phyloP scores from a whole-genome alignment of 2,888 invertebrate genomes.

The Encarsia formosa region DNA sequence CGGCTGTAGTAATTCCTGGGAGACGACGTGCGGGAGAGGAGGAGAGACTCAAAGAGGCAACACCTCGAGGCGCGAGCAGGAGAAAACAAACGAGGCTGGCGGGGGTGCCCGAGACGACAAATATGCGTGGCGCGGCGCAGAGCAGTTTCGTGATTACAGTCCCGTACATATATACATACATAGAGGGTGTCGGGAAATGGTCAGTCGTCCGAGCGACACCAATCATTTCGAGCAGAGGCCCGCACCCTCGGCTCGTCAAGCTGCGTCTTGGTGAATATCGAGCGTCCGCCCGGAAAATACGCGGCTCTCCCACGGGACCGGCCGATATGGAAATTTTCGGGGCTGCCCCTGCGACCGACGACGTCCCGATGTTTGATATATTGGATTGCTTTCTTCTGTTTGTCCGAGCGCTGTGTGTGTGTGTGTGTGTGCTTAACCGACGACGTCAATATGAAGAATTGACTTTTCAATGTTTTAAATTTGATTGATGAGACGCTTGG shows the following conservation, averaged over 20 bases:
- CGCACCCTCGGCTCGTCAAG: slow-evolving; percentile 25
- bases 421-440: too few relatives aligned
- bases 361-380: too few relatives aligned
- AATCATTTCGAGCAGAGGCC: slow-evolving; percentile 42
- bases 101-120: slow-evolving; percentile 16
- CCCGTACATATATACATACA: slow-evolving; percentile 50
- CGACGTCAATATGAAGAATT: too few relatives aligned
- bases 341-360: too few relatives aligned
- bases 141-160: slow-evolving; percentile 50
- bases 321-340: neutral
- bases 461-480: too few relatives aligned
- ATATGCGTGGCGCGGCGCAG: slow-evolving; percentile 28
- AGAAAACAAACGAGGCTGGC: slow-evolving; percentile 15
- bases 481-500: too few relatives aligned
- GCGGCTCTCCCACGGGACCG: slow-evolving; percentile 13
- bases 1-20: slow-evolving; percentile 32
- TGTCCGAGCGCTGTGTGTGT: too few relatives aligned
- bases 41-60: slow-evolving; percentile 8
- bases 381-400: too few relatives aligned
- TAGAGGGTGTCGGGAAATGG: too few relatives aligned
- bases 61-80: slow-evolving; percentile 18
- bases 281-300: slow-evolving; percentile 24
- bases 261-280: neutral
- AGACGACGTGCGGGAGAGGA: slow-evolving; percentile 29
- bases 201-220: slow-evolving; percentile 47